Conservation (phyloP, 2,888 invertebrate genomes). For the Anodontia alba region DNA sequence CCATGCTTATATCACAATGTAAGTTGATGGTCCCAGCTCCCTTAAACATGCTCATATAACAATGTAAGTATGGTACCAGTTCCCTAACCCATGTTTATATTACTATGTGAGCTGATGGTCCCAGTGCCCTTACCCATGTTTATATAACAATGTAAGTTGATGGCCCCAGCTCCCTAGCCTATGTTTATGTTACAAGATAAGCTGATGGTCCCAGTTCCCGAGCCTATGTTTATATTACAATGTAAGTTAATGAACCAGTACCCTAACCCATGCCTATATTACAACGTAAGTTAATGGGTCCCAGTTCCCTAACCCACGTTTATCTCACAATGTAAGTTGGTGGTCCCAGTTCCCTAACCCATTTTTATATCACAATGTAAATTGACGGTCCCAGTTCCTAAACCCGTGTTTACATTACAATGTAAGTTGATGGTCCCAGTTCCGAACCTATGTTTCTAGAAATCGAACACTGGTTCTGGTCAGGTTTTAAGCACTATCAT, state of each 20-base stretch:
- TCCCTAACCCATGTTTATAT: not conserved
- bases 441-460: not conserved
- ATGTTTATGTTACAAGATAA: not conserved
- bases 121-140: not conserved
- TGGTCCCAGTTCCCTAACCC: not conserved
- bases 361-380: not conserved
- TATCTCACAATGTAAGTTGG: not conserved
- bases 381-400: not conserved
- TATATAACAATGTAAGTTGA: not conserved
- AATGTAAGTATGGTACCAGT: constrained; percentile 5
- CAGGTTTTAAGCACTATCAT: not conserved
- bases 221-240: not conserved
- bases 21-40: constrained; percentile 6
- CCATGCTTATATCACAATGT: not conserved
- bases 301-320: not conserved
- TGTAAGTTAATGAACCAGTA: not conserved
- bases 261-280: not conserved
- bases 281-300: constrained; percentile 3
- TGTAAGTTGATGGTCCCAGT: constrained; percentile 2
- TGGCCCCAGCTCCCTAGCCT: constrained; percentile 9
- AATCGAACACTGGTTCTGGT: not conserved
- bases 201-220: constrained; percentile 2
- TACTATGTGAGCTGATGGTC: constrained; percentile 5
- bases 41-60: not conserved
- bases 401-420: not conserved